phyloP scores from a whole-genome alignment of 2,888 invertebrate genomes.

The Scaeva pyrastri region DNA sequence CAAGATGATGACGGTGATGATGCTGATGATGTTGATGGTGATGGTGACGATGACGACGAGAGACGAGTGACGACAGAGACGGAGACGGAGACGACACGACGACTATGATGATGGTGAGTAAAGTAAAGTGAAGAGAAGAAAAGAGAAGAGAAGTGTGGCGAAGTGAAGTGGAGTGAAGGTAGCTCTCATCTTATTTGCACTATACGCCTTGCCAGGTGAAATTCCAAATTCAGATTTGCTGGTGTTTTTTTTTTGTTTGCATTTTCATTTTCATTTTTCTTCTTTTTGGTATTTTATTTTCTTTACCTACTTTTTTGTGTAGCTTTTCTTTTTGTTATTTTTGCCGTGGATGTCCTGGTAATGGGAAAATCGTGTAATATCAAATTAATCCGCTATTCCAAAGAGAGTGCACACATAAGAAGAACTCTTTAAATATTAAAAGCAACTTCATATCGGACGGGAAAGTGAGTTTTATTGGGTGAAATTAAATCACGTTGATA shows the following conservation, averaged over 20 bases:
- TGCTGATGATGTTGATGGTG: constrained; percentile 32
- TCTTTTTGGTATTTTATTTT: not conserved
- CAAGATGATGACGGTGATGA: constrained; percentile 31
- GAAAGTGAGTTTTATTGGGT: constrained; percentile 44
- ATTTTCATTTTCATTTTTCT: constrained; percentile 22
- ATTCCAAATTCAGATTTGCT: constrained; percentile 50
- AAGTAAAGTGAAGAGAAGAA: constrained; percentile 14
- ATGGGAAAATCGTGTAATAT: constrained; percentile 69
- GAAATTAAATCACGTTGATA: constrained; percentile 47
- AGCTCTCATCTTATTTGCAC: constrained; percentile 49
- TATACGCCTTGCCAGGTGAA: constrained; percentile 43
- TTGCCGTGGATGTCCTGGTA: constrained; percentile 57
- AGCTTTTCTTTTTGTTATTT: constrained; percentile 9
- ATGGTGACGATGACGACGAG: constrained; percentile 31
- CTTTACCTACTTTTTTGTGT: not conserved
- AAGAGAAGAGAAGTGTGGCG: too few relatives aligned
- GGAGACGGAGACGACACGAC: not conserved
- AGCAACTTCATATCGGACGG: constrained; percentile 38
- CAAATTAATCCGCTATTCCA: constrained; percentile 64
- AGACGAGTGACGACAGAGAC: too few relatives aligned
- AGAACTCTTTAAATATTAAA: constrained; percentile 63
- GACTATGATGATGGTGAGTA: constrained; percentile 10
- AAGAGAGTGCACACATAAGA: constrained; percentile 45
- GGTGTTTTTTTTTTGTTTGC: not conserved
- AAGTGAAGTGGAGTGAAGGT: constrained; percentile 16